These are phyloP conservation scores for Aporophyla nigra DNA, from an alignment of 2,888 invertebrate species.

Conservation along the genomic window DNA sequence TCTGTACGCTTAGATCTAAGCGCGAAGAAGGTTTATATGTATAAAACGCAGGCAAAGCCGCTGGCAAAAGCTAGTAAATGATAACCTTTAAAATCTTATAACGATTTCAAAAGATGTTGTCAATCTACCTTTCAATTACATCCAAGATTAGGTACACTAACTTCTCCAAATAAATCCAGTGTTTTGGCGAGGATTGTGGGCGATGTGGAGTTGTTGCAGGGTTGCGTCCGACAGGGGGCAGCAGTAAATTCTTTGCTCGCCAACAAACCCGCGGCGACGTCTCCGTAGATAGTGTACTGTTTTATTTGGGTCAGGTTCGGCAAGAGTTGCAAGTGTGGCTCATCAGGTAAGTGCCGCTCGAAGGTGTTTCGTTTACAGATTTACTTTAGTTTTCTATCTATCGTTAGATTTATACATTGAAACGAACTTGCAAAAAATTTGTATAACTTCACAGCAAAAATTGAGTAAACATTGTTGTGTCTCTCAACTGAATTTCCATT, in stretches of 20 bases:
- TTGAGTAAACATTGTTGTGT: too few species aligned
- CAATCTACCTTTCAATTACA: conserved; percentile 40
- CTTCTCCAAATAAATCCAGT: conserved; percentile 47
- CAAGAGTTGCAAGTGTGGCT: conserved; percentile 64
- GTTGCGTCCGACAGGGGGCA: conserved; percentile 77
- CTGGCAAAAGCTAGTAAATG: too few species aligned
- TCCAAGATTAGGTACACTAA: conserved; percentile 6
- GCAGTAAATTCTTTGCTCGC: conserved; percentile 81
- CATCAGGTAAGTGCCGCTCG: neutral
- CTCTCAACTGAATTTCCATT: too few species aligned
- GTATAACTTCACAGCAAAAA: too few species aligned
- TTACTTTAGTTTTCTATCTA: too few species aligned
- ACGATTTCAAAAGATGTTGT: conserved; percentile 1
- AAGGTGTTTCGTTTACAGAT: conserved; percentile 48
- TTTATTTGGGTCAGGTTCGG: conserved; percentile 84
- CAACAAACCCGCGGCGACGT: conserved; percentile 79
- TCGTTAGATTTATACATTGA: neutral
- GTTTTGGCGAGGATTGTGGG: conserved; percentile 42
- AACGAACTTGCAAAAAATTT: neutral
- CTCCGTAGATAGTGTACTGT: conserved; percentile 73
- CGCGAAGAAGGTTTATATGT: too few species aligned
- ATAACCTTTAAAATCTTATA: neutral
- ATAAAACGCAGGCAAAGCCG: too few species aligned
- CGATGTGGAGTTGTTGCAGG: conserved; percentile 57
- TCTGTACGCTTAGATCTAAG: too few species aligned